Evolutionary conservation across 2,113 vertebrate genomes (phyloP).

Genomic region (Cranoglanis bouderius): DNA sequence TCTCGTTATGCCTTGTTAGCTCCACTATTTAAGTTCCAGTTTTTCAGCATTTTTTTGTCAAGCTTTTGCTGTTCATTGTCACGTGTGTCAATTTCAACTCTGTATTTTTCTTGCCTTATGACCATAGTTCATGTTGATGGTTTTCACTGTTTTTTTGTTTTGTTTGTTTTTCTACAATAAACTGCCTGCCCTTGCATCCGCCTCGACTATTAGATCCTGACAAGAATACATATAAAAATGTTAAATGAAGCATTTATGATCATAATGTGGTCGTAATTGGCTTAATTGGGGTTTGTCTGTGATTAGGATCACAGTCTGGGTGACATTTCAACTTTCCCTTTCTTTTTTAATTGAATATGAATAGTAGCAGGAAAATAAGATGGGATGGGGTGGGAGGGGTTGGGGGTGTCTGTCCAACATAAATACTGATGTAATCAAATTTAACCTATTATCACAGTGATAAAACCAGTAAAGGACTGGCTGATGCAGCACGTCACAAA

Average conservation of each 20-base stretch:
- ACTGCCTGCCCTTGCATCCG: neutral
- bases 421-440: neutral
- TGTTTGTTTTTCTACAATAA: neutral
- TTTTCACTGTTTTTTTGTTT: neutral
- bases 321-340: neutral
- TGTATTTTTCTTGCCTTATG: no score
- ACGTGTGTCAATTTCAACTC: no score
- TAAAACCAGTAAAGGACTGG: constrained; percentile 11
- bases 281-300: neutral
- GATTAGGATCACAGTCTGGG: neutral
- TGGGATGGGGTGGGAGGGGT: no score
- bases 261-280: neutral
- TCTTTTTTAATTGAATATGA: neutral
- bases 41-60: no score
- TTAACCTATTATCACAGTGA: constrained; percentile 15
- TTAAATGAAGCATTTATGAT: neutral
- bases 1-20: neutral
- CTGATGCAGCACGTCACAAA: constrained; percentile 4
- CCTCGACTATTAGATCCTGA: neutral
- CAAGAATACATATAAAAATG: neutral
- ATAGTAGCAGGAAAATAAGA: neutral
- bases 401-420: no score
- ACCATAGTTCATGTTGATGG: no score
- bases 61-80: no score
- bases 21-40: no score